Base-by-base conservation (phyloP, 2,113 vertebrate species). In the Erythrocercus mccallii region DNA sequence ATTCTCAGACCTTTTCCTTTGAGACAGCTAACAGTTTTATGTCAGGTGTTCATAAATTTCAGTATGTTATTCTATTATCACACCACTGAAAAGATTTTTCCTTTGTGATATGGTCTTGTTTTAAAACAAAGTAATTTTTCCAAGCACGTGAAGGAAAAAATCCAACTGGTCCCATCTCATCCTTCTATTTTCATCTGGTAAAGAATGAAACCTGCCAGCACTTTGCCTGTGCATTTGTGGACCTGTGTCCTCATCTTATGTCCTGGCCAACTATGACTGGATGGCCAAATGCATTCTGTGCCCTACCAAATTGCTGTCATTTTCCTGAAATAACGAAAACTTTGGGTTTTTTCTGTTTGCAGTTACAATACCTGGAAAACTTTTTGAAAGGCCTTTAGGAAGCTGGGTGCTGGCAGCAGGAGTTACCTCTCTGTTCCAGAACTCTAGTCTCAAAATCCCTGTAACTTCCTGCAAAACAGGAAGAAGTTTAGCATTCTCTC, bases 331-430 rank as follows among this genome's bases (percentile, higher is more conserved):
- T 51, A 66, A 61, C 13, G 16, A 24, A 30, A 20, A 23, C 21
- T 73, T 48, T 68, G 3, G 12, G 0, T 11, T 33, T 82, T 91
- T 65, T 57, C 28, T 76, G 38, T 62, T 74, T 88, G 33, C 50
- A 95, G 73, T 77, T 96, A 48, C 40, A 69, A 66, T 69, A 79
- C 91, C 70, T 78, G 53, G 48, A 95, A 96, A 60, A 87, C 64
- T 22, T 95, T 96, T 35, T 70, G 57, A 68, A 94, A 82, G 60
- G 60, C 92, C 66, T 96, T 96, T 56, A 88, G 89, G 89, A 95
- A 95, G 83, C 40, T 92, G 33, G 83, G 74, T 93, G 58, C 38
- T 72, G 85, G 57, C 15, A 69, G 77, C 57, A 96, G 78, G 15
- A 89, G 71, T 30, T 88, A 80, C 37, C 28, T 90, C 47, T 94